A percentile compares a stretch with the other conserved stretches of the same genome.
Evolutionary conservation across 2,113 vertebrate species (phyloP).

Genomic region (sheep (Ovis aries)): ARS-UI_Ramb_v3.0 NC_056056.1:69382001-69382500

Average conservation of each 20-base stretch:
- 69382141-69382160: constrained; percentile 84
- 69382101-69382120: constrained; percentile 81
- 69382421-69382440: constrained; percentile 85
- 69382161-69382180: constrained; percentile 83
- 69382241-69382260: constrained; percentile 72
- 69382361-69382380: constrained; percentile 75
- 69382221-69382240: constrained; percentile 77
- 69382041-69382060: constrained; percentile 3
- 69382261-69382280: constrained; percentile 78
- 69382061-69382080: constrained; percentile 78
- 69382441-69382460: constrained; percentile 90
- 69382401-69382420: constrained; percentile 77
- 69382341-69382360: constrained; percentile 74
- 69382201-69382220: constrained; percentile 81
- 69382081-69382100: constrained; percentile 79
- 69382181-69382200: constrained; percentile 83
- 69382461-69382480: constrained; percentile 97
- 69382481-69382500: constrained; percentile 97
- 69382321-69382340: constrained; percentile 77
- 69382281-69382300: constrained; percentile 76
- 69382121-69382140: constrained; percentile 81
- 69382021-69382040: constrained; percentile 65
- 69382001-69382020: constrained; percentile 23
- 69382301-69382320: constrained; percentile 73
- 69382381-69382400: constrained; percentile 75